A percentile compares a stretch with the other conserved stretches of the same genome.
Evolutionary conservation across 1,140 invertebrate species (phyloP).

Genomic region (Lasaia peninsularis): DNA sequence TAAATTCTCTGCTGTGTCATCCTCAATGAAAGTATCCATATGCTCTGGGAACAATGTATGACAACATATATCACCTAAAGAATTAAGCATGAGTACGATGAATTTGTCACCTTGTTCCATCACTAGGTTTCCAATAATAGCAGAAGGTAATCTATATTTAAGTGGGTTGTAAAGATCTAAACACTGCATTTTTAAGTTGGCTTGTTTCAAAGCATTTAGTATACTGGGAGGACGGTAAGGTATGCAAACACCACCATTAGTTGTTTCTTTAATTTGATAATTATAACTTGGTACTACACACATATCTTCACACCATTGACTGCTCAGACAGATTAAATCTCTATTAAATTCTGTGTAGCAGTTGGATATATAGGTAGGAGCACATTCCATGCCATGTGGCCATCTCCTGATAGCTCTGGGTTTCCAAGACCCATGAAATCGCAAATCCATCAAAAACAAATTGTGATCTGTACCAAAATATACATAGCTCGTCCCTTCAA

Average conservation of each 20-base stretch:
- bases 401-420: constrained; percentile 47
- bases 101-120: constrained; percentile 45
- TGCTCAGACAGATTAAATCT: constrained; percentile 50
- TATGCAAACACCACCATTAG: constrained; percentile 36
- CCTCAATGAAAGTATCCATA: constrained; percentile 44
- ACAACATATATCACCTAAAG: constrained; percentile 54
- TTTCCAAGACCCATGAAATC: constrained; percentile 34
- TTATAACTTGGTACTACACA: constrained; percentile 50
- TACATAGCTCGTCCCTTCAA: constrained; percentile 33
- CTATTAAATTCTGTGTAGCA: constrained; percentile 46
- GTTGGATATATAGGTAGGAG: constrained; percentile 47
- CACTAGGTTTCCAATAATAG: constrained; percentile 42
- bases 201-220: constrained; percentile 40
- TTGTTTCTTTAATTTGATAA: constrained; percentile 30
- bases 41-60: constrained; percentile 54
- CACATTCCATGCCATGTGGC: constrained; percentile 59
- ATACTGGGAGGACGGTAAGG: constrained; percentile 59
- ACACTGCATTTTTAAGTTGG: constrained; percentile 43
- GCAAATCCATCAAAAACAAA: constrained; percentile 53
- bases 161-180: constrained; percentile 49
- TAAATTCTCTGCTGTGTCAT: constrained; percentile 42
- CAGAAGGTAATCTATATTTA: constrained; percentile 37
- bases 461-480: constrained; percentile 60
- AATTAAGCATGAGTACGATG: constrained; percentile 54
- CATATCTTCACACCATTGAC: constrained; percentile 66